phyloP scores from a whole-genome alignment of 2,113 vertebrate species.

The Etia nguti region DNA sequence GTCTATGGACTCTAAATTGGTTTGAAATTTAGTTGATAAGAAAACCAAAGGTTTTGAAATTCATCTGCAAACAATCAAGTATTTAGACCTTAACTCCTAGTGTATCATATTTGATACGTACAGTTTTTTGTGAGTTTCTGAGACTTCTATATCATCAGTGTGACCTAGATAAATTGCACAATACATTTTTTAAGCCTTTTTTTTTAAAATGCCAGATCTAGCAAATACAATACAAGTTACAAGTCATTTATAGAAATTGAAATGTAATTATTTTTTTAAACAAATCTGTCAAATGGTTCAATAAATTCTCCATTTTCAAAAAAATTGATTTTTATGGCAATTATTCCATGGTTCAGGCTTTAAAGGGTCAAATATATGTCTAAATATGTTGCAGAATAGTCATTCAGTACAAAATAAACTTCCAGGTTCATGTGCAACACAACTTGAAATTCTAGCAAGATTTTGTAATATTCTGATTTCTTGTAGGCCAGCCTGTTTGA shows the following conservation, averaged over 20 bases:
- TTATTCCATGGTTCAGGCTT: background rate
- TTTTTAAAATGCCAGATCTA: background rate
- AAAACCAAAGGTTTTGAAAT: background rate
- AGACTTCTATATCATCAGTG: background rate
- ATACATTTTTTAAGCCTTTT: background rate
- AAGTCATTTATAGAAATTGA: background rate
- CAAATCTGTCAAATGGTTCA: background rate
- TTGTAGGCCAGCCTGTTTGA: background rate
- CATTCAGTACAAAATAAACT: background rate
- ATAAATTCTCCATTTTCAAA: background rate
- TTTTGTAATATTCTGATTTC: background rate
- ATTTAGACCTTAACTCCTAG: background rate
- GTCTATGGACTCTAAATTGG: background rate
- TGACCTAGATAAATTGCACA: background rate
- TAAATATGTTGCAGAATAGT: background rate
- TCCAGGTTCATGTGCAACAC: rapidly evolving
- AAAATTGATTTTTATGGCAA: background rate
- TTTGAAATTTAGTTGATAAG: background rate
- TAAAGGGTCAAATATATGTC: background rate
- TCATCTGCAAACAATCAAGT: background rate
- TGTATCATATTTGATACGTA: background rate
- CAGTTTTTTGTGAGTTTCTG: background rate
- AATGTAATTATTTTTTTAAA: background rate
- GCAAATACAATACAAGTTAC: background rate
- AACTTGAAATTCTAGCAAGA: background rate